phyloP scores from a whole-genome alignment of 2,888 invertebrate genomes.

The Eupelmus urozonus region DNA sequence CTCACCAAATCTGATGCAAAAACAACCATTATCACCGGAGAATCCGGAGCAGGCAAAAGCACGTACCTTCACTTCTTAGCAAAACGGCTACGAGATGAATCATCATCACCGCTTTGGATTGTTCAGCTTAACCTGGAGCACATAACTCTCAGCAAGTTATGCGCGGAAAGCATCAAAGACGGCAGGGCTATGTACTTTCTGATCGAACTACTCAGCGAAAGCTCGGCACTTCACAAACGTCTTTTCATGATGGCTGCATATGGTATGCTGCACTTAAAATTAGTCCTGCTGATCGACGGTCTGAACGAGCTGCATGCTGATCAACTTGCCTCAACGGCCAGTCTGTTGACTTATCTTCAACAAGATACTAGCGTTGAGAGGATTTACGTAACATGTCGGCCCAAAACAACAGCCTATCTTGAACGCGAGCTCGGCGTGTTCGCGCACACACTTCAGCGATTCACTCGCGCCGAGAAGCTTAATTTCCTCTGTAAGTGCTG shows the following conservation, averaged over 20 bases:
- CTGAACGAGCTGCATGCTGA: neutral
- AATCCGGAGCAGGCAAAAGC: slow-evolving; percentile 11
- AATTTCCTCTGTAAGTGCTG: neutral
- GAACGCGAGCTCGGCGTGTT: neutral
- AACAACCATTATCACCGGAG: neutral
- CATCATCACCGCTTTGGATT: neutral
- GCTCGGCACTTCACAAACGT: too few relatives aligned
- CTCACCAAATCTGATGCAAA: neutral
- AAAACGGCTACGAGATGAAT: neutral
- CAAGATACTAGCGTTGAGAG: neutral
- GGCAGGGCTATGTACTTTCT: neutral
- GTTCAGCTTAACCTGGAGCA: neutral
- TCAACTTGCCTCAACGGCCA: neutral
- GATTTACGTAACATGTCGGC: neutral
- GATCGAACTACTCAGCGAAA: neutral
- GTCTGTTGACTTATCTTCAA: neutral
- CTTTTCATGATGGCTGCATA: neutral
- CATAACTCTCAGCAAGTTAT: neutral
- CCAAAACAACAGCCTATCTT: neutral
- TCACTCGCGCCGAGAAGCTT: neutral
- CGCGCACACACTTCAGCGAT: neutral
- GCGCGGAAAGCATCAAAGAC: neutral
- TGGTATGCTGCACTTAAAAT: neutral
- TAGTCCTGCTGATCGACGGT: slow-evolving; percentile 1
- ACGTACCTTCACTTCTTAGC: neutral